phyloP scores from a whole-genome alignment of 2,797 vertebrate species.

The Propithecus deckenii region DNA sequence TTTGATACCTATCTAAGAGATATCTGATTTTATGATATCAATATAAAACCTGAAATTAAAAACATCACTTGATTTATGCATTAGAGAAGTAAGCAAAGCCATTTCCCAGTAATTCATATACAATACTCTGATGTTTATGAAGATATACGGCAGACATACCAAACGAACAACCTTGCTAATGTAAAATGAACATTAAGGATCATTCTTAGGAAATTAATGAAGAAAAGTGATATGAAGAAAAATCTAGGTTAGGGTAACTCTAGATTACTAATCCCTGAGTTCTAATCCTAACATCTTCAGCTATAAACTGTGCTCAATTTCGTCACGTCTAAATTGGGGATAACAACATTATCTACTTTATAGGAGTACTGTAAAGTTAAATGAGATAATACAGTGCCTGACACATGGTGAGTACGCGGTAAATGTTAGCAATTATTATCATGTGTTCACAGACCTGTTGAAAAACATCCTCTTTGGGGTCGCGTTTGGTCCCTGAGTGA shows the following conservation, averaged over 20 bases:
- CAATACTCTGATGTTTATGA: background rate
- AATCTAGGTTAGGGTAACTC: background rate
- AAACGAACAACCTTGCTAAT: background rate
- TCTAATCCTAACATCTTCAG: background rate
- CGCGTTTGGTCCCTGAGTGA: slow-evolving; percentile 83
- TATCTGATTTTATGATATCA: slow-evolving; percentile 12
- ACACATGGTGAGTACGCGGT: background rate
- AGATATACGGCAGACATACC: background rate
- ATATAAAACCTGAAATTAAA: slow-evolving; percentile 27
- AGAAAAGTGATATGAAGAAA: background rate
- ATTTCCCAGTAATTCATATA: background rate
- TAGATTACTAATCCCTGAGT: background rate
- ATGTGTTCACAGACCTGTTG: slow-evolving; percentile 88
- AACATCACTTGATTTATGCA: background rate
- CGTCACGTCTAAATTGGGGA: background rate
- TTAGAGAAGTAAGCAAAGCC: background rate
- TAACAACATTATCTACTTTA: background rate
- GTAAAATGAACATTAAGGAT: slow-evolving; percentile 32
- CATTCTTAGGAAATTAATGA: background rate
- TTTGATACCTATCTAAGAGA: background rate
- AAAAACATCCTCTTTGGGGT: slow-evolving; percentile 91
- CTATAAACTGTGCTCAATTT: background rate
- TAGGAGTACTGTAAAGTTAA: background rate
- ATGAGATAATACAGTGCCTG: background rate
- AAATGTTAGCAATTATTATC: background rate